Conservation (phyloP, 2,113 vertebrate species). For the Odobenus rosmarus region DNA sequence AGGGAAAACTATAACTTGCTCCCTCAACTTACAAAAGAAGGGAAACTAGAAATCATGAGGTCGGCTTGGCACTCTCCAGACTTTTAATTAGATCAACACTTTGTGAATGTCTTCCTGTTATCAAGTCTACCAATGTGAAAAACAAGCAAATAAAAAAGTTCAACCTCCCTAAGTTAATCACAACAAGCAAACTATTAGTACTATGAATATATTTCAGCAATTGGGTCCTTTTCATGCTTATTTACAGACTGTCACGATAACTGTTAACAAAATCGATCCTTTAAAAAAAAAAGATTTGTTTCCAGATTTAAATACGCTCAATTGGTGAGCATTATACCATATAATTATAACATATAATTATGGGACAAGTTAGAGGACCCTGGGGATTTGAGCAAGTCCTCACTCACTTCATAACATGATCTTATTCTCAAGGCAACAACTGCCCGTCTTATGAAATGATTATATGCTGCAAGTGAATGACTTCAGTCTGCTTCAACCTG, state of each 20-base stretch:
- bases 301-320: neutral
- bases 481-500: neutral
- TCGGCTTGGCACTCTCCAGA: neutral
- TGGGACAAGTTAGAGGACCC: neutral
- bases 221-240: neutral
- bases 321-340: neutral
- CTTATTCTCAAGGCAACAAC: neutral
- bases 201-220: neutral
- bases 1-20: neutral
- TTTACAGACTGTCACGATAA: neutral
- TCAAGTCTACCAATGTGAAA: neutral
- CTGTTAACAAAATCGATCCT: neutral
- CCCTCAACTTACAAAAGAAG: neutral
- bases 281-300: neutral
- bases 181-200: neutral
- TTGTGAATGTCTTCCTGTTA: neutral
- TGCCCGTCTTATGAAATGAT: neutral
- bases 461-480: neutral
- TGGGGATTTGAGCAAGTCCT: neutral
- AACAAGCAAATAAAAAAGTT: constrained; percentile 15
- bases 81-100: neutral
- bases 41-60: constrained; percentile 15
- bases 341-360: neutral
- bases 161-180: neutral
- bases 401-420: neutral